Conservation (phyloP, 1,140 invertebrate species). For the Lepidurus apus region DNA sequence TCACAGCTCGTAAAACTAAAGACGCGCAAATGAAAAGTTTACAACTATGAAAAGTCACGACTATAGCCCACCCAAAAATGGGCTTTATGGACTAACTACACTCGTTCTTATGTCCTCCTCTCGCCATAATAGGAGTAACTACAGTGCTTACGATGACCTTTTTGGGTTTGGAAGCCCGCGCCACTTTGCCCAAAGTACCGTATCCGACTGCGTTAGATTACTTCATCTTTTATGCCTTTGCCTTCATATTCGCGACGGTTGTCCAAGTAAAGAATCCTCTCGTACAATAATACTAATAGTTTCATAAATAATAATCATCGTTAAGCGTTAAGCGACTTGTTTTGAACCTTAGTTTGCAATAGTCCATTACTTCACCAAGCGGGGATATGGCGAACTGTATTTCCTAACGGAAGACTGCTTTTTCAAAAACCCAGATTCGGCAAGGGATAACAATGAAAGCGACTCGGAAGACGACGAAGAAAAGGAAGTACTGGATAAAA, state of each 20-base stretch:
- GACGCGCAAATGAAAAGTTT: too few relatives aligned
- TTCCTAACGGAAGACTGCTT: constrained; percentile 60
- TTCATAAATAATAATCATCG: not conserved
- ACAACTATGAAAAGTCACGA: too few relatives aligned
- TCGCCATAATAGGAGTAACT: constrained; percentile 60
- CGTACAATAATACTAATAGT: not conserved
- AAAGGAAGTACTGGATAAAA: not conserved
- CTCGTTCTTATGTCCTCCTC: not conserved
- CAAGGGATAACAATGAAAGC: constrained; percentile 54
- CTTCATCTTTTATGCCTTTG: constrained; percentile 79
- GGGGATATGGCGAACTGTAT: constrained; percentile 78
- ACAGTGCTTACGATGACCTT: constrained; percentile 86
- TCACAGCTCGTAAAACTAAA: too few relatives aligned
- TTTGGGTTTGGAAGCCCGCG: constrained; percentile 74
- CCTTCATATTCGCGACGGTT: constrained; percentile 81
- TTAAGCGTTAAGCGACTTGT: not conserved
- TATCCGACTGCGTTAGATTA: constrained; percentile 82
- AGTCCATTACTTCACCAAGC: constrained; percentile 85
- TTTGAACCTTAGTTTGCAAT: constrained; percentile 63
- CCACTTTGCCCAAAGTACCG: constrained; percentile 77
- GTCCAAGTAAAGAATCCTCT: constrained; percentile 54
- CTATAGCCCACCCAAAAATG: not conserved
- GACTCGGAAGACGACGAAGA: constrained; percentile 35
- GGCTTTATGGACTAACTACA: not conserved
- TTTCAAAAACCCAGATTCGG: constrained; percentile 45